These are phyloP conservation scores for Coelopa pilipes DNA, from an alignment of 2,888 invertebrate species.

Conservation along the genomic window DNA sequence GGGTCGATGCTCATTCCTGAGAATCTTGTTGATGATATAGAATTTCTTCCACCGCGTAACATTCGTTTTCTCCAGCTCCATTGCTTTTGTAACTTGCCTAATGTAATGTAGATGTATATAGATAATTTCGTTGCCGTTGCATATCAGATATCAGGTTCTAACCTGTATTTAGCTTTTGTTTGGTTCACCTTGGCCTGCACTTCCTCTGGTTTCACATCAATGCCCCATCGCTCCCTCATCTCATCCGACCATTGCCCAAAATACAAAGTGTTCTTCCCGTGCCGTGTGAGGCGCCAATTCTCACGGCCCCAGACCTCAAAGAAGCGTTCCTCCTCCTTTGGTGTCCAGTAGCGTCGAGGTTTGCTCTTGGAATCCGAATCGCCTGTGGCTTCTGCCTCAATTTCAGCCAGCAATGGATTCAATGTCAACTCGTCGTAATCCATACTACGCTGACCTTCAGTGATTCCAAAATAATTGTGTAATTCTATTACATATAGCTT, in stretches of 20 bases:
- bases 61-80: constrained; percentile 48
- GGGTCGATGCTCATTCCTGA: constrained; percentile 58
- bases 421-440: constrained; percentile 41
- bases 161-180: constrained; percentile 61
- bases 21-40: constrained; percentile 55
- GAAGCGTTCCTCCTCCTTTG: constrained; percentile 59
- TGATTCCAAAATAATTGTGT: neutral
- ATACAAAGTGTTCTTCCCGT: constrained; percentile 59
- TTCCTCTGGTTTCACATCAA: constrained; percentile 60
- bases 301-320: constrained; percentile 62
- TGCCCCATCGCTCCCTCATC: constrained; percentile 52
- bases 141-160: constrained; percentile 19
- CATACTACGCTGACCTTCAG: constrained; percentile 41
- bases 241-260: constrained; percentile 59
- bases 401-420: constrained; percentile 39
- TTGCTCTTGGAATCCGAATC: constrained; percentile 32
- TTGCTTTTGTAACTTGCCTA: constrained; percentile 55
- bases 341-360: constrained; percentile 59
- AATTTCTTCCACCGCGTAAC: constrained; percentile 57
- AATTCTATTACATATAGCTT: neutral
- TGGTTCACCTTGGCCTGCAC: constrained; percentile 62
- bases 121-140: neutral
- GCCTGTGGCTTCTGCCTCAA: constrained; percentile 36
- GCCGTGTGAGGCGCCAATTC: constrained; percentile 59
- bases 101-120: neutral